phyloP scores from a whole-genome alignment of 1,140 invertebrate genomes.

The Nephotettix cincticeps region DNA sequence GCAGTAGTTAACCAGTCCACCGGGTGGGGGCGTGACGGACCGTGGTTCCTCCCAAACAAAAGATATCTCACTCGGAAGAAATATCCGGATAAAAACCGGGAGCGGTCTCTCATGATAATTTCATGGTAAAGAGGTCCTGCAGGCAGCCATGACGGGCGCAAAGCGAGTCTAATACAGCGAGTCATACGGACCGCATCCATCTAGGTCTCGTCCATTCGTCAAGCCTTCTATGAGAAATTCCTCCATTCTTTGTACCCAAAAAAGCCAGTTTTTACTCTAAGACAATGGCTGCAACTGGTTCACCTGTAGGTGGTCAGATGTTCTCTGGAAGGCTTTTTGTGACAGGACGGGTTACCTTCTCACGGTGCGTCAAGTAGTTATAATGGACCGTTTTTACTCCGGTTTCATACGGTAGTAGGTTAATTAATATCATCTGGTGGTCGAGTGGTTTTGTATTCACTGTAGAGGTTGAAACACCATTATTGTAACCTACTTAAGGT shows the following conservation, averaged over 20 bases:
- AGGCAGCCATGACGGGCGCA: background rate
- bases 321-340: too few relatives aligned
- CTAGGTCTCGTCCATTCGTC: slow-evolving; percentile 17
- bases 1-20: background rate
- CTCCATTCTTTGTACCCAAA: slow-evolving; percentile 10
- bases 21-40: background rate
- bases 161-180: background rate
- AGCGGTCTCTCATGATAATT: slow-evolving; percentile 14
- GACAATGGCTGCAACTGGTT: background rate
- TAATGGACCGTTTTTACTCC: too few relatives aligned
- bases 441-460: too few relatives aligned
- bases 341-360: too few relatives aligned
- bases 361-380: too few relatives aligned
- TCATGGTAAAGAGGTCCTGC: slow-evolving; percentile 5
- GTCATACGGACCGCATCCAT: slow-evolving; percentile 1
- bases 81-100: slow-evolving; percentile 3
- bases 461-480: too few relatives aligned
- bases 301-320: too few relatives aligned
- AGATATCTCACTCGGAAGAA: slow-evolving; percentile 7
- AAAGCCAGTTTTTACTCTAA: background rate
- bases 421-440: too few relatives aligned
- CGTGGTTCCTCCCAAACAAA: slow-evolving; percentile 15
- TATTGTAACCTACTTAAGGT: too few relatives aligned
- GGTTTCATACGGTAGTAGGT: too few relatives aligned
- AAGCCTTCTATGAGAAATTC: slow-evolving; percentile 8